Conservation (phyloP, 2,113 vertebrate genomes). For the Zosterops hypoxanthus region DNA sequence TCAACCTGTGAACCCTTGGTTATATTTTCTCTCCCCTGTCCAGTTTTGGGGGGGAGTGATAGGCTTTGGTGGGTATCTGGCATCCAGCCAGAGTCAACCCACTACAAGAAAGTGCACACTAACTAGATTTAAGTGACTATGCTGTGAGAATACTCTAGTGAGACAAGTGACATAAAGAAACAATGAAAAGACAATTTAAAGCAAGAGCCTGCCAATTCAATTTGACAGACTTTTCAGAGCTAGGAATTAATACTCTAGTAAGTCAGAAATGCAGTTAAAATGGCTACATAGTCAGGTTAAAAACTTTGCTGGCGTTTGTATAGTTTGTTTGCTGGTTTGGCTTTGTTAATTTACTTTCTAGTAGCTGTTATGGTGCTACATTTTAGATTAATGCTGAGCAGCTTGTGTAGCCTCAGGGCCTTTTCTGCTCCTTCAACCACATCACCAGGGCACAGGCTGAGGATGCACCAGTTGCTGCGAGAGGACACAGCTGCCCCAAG, state of each 20-base stretch:
- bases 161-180: background rate
- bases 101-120: background rate
- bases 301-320: background rate
- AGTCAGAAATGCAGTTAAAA: background rate
- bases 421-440: background rate
- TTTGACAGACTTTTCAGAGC: background rate
- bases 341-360: background rate
- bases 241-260: background rate
- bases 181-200: background rate
- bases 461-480: background rate
- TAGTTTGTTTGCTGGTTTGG: background rate
- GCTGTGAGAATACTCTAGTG: background rate
- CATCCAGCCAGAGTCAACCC: background rate
- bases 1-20: background rate
- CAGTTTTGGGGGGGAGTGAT: background rate
- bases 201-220: background rate
- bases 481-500: background rate
- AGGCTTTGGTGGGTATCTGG: background rate
- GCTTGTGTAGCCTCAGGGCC: background rate
- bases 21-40: background rate
- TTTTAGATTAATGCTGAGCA: background rate
- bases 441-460: background rate
- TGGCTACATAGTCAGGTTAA: background rate
- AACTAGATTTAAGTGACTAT: background rate
- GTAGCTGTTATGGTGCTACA: fast-evolving